A percentile compares a stretch with the other conserved stretches of the same genome.
phyloP scores from a whole-genome alignment of 2,888 invertebrate genomes.

The Pandemis corylana region DNA sequence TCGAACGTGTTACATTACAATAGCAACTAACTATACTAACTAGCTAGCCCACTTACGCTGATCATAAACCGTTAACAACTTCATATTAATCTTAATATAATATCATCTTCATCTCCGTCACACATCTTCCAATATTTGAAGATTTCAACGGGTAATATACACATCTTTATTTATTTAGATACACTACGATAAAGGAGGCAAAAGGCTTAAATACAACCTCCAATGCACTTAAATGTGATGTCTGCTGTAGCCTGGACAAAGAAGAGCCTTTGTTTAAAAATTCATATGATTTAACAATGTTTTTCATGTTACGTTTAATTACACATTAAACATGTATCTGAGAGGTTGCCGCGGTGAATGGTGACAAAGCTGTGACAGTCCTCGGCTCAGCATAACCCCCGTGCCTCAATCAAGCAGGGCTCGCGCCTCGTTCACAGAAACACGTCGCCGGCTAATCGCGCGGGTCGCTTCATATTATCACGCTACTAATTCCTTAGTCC shows the following conservation, averaged over 20 bases:
- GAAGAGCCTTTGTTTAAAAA: slow-evolving; percentile 18
- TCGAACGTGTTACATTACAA: slow-evolving; percentile 12
- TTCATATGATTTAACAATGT: slow-evolving; percentile 30
- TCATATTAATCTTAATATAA: slow-evolving; percentile 21
- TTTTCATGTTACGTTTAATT: slow-evolving; percentile 29
- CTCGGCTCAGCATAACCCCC: background rate
- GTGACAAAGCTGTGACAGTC: slow-evolving; percentile 7
- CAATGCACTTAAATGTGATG: slow-evolving; percentile 28
- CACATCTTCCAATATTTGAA: slow-evolving; percentile 37
- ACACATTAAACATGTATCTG: slow-evolving; percentile 22
- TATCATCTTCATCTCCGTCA: slow-evolving; percentile 23
- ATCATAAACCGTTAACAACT: slow-evolving; percentile 37
- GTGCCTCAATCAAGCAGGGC: slow-evolving; percentile 7
- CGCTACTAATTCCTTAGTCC: background rate
- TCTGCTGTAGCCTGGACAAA: background rate
- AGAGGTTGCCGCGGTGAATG: background rate
- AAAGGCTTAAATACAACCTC: slow-evolving; percentile 31
- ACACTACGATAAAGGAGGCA: slow-evolving; percentile 27
- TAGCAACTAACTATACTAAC: slow-evolving; percentile 13
- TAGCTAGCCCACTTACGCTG: slow-evolving; percentile 38
- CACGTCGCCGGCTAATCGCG: background rate
- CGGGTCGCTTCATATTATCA: background rate
- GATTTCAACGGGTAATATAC: slow-evolving; percentile 39
- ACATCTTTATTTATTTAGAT: slow-evolving; percentile 25
- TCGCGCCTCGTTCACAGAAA: background rate